phyloP scores from a whole-genome alignment of 1,140 invertebrate species.

The Hermetia illucens region DNA sequence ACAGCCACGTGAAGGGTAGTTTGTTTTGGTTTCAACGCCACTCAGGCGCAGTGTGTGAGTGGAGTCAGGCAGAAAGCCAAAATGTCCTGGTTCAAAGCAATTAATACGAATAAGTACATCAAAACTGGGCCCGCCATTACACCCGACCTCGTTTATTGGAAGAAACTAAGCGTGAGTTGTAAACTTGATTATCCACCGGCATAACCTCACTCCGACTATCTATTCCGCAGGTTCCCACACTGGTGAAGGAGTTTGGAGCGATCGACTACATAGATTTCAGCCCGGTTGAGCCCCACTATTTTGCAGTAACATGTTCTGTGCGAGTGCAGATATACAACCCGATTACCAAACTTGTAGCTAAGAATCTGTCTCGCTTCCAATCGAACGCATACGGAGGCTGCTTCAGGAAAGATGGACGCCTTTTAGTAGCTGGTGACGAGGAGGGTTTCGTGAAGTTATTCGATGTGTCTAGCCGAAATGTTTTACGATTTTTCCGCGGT shows the following conservation, averaged over 20 bases:
- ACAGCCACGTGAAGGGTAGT: no score
- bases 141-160: constrained; percentile 71
- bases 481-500: constrained; percentile 48
- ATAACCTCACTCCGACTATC: constrained; percentile 4
- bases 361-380: constrained; percentile 75
- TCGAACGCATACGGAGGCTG: constrained; percentile 73
- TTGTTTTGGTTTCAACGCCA: no score
- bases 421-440: constrained; percentile 77
- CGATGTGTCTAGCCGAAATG: constrained; percentile 64
- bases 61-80: no score
- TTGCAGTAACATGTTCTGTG: constrained; percentile 82
- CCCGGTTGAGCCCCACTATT: constrained; percentile 70
- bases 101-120: constrained; percentile 54
- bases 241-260: constrained; percentile 82
- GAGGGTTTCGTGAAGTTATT: constrained; percentile 79
- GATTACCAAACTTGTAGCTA: constrained; percentile 66
- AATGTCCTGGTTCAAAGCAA: constrained; percentile 51
- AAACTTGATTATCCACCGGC: constrained; percentile 1
- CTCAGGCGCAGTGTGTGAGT: no score
- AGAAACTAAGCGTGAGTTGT: constrained; percentile 56
- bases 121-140: constrained; percentile 51
- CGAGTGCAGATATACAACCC: constrained; percentile 86
- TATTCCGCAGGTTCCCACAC: constrained; percentile 58
- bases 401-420: constrained; percentile 72
- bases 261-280: constrained; percentile 87